Base-by-base conservation (phyloP, 2,113 vertebrate species). In the Poicephalus gulielmi region DNA sequence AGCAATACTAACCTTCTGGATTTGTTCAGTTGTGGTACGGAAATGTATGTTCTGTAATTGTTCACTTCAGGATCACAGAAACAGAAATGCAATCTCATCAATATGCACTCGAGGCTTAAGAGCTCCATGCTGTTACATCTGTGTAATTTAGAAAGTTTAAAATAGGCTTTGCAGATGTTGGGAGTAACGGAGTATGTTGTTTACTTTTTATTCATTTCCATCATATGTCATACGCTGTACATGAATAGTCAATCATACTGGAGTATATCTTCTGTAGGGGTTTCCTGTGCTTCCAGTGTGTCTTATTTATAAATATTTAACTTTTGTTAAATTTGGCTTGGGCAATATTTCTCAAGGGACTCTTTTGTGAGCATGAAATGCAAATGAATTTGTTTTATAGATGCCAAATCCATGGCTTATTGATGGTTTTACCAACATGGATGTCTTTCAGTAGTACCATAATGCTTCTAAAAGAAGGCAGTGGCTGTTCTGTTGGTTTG, bases 231-330 rank as follows among this genome's bases (percentile, higher is more conserved):
- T 62, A 6, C 75, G 83, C 81, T 80, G 14, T 31, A 28, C 22
- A 10, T n/a, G 84, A 94, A 92, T 60, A 94, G 81, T 86, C 94
- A 91, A 77, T 96, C 95, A 92, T 10, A 1, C 16, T 86, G 69
- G 53, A 91, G 53, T 86, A 15, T 80, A 69, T 67, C 82, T 78
- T 83, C 71, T 39, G 1, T 14, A 71, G 96, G 97, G 91, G 76
- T 78, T 90, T 95, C 86, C 91, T 91, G 80, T 44, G 41, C 60
- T 96, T 97, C 93, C 92, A 83, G 1, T 94, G 84, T 81, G 91
- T 86, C 95, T 94, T 97, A 95, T 98, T 97, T 97, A 97, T 97
- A 98, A 98, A 98, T 98, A 97, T 97, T 97, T 97, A 97, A 92
- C 88, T 97, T 97, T 55, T 43, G 25, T 90, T 94, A 75, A 92